Evolutionary conservation across 2,888 invertebrate genomes (phyloP), one percentile per base, ranked within the genome.

Genomic region (Synanthedon myopaeformis): DNA sequence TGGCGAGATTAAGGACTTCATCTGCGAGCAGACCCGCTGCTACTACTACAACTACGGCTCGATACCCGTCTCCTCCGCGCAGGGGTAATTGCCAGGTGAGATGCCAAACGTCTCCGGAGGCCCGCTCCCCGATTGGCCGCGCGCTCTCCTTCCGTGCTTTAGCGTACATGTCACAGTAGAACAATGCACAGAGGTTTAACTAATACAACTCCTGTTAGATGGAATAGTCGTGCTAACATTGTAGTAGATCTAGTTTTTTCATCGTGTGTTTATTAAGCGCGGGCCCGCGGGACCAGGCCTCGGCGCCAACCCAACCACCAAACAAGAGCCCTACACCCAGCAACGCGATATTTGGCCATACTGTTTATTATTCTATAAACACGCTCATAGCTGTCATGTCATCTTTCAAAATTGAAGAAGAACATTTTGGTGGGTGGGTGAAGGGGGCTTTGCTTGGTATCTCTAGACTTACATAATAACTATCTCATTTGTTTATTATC

Each of bases 11-110:
- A 95, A 94, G 88, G 94, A 95, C 85, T 95, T 95, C 82, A 94
- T 95, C 75, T 95, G 95, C 88, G 95, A 95, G 88, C 94, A 95
- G 89, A 95, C 95, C 59, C 91, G 95, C 74, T 95, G 95, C 89
- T 95, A 95, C 85, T 95, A 94, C 88, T 95, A 94, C 89, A 95
- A 95, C 89, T 95, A 95, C 84, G 95, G 94, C 79, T 94, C 94
- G 82, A 94, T 94, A 89, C 94, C 94, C 80, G 94, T 94, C 75
- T 94, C 94, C 79, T 93, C 94, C 71, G 92, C 94, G 91, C 94
- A 95, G 94, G 94, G 94, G 94, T 95, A 95, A 35, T 94, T 94
- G 84, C 79, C 88, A 93, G 92, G 92, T 92, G 92, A 92, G 92
- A 88, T 88, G 87, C 87, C 87, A 87, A 82, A 86, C 78, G 85